A percentile compares a stretch with the other conserved stretches of the same genome.
Evolutionary conservation across 1,140 invertebrate species (phyloP).

Genomic region (Drosophila tani): DNA sequence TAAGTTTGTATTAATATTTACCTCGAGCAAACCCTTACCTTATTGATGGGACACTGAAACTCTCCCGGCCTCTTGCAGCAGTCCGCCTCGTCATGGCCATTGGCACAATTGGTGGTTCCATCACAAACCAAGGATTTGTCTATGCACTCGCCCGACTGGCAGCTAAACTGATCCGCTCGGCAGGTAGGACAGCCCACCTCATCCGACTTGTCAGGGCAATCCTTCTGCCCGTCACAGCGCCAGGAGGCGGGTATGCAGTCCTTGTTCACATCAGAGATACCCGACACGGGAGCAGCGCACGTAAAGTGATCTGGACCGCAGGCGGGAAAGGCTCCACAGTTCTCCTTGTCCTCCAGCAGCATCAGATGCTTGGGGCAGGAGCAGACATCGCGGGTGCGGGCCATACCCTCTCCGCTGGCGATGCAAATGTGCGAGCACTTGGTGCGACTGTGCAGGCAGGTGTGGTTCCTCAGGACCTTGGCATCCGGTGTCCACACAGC

Average conservation of each 20-base stretch:
- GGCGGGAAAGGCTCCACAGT: conserved; percentile 89
- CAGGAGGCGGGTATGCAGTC: conserved; percentile 94
- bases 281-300: conserved; percentile 86
- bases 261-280: conserved; percentile 84
- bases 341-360: conserved; percentile 89
- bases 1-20: not conserved
- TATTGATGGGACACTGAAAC: conserved; percentile 88
- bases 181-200: conserved; percentile 90
- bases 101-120: conserved; percentile 90
- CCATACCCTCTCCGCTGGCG: conserved; percentile 88
- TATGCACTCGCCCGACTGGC: conserved; percentile 91
- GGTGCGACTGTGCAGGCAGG: conserved; percentile 75
- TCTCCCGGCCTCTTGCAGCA: conserved; percentile 87
- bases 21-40: conserved; percentile 46
- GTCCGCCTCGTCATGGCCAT: conserved; percentile 88
- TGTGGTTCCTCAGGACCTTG: conserved; percentile 77
- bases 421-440: conserved; percentile 87
- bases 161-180: conserved; percentile 89
- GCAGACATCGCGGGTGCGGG: conserved; percentile 87
- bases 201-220: conserved; percentile 94
- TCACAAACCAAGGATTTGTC: conserved; percentile 90
- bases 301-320: conserved; percentile 92
- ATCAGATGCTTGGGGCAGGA: conserved; percentile 91
- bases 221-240: conserved; percentile 86
- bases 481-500: conserved; percentile 86